phyloP scores from a whole-genome alignment of 2,888 invertebrate genomes.

The Oligia strigilis region DNA sequence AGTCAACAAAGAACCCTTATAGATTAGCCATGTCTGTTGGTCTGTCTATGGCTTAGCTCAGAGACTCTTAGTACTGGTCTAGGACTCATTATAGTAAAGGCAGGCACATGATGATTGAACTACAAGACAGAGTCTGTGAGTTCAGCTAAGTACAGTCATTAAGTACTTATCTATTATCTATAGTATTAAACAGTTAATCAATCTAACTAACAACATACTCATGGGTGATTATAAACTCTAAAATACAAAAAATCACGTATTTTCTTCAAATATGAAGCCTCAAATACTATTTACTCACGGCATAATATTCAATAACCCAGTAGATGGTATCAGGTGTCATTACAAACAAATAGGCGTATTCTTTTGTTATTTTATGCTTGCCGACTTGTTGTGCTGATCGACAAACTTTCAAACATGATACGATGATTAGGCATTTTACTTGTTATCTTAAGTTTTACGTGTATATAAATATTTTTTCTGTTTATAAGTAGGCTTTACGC shows the following conservation, averaged over 20 bases:
- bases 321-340: constrained; percentile 25
- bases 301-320: constrained; percentile 8
- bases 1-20: too few species aligned
- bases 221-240: background rate
- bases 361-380: constrained; percentile 15
- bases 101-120: too few species aligned
- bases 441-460: background rate
- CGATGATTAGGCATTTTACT: background rate
- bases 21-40: too few species aligned
- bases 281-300: constrained; percentile 16
- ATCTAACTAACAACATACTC: background rate
- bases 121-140: too few species aligned
- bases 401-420: constrained; percentile 11
- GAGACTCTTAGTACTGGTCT: too few species aligned
- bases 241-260: background rate
- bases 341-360: constrained; percentile 27
- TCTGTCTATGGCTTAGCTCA: too few species aligned
- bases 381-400: background rate
- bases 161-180: too few species aligned
- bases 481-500: background rate
- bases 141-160: too few species aligned
- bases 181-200: too few species aligned
- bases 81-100: too few species aligned
- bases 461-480: constrained; percentile 10
- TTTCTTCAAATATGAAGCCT: background rate